These are phyloP conservation scores for Trilocha varians DNA, from an alignment of 2,888 invertebrate genomes.

Conservation along the genomic window DNA sequence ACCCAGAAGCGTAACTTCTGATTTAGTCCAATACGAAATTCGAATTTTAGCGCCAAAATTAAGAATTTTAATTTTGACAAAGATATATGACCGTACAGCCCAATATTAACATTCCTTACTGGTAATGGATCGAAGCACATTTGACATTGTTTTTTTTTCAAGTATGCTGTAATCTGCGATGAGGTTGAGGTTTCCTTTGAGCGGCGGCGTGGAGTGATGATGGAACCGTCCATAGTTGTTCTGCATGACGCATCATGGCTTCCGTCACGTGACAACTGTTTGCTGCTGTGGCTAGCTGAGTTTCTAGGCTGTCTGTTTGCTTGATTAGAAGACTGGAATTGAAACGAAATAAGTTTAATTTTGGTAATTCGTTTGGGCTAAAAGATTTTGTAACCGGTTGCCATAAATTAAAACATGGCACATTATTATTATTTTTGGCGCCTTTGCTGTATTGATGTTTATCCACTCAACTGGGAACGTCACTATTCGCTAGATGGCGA, in stretches of 20 bases:
- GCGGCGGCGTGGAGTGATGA: constrained; percentile 75
- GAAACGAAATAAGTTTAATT: background rate
- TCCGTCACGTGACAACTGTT: constrained; percentile 90
- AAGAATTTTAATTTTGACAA: no score
- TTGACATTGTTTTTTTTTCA: constrained; percentile 19
- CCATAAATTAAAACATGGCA: no score
- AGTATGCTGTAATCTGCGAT: constrained; percentile 45
- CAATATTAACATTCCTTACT: no score
- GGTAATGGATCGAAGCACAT: background rate
- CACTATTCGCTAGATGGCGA: no score
- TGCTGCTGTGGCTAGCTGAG: constrained; percentile 88
- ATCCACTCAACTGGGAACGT: no score
- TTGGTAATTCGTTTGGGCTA: background rate
- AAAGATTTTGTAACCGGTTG: no score
- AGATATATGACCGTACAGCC: no score
- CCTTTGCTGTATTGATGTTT: no score
- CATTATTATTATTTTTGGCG: no score
- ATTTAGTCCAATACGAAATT: background rate
- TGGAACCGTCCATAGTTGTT: constrained; percentile 87
- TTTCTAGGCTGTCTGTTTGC: constrained; percentile 75
- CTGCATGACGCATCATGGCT: constrained; percentile 83
- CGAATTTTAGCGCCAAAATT: background rate
- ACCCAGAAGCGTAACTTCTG: background rate
- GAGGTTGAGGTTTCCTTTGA: constrained; percentile 57
- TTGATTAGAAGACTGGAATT: constrained; percentile 73